phyloP scores from a whole-genome alignment of 2,888 invertebrate species.

The Lasius fuliginosus region DNA sequence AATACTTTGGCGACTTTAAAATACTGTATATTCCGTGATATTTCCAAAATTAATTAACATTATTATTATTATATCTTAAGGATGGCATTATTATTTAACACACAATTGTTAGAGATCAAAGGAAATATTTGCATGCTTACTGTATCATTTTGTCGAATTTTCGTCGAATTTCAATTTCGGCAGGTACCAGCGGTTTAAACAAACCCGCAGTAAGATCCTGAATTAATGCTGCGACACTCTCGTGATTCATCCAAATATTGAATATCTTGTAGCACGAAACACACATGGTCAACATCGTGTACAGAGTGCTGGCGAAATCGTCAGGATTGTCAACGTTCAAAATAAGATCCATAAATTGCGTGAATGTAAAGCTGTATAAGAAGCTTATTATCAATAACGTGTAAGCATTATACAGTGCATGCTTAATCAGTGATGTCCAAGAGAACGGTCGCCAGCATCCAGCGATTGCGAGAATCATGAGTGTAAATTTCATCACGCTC shows the following conservation, averaged over 20 bases:
- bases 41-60: not conserved
- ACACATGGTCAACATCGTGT: constrained; percentile 31
- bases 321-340: constrained; percentile 41
- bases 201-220: constrained; percentile 6
- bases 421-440: constrained; percentile 1
- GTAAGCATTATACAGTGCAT: constrained; percentile 39
- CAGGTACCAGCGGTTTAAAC: not conserved
- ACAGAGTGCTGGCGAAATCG: constrained; percentile 39
- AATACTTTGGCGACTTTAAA: not conserved
- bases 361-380: constrained; percentile 33
- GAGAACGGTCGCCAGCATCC: constrained; percentile 37
- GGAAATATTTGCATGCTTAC: constrained; percentile 4
- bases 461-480: constrained; percentile 8
- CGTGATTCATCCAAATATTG: constrained; percentile 23
- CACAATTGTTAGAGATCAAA: too few relatives aligned
- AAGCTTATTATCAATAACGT: constrained; percentile 39
- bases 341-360: constrained; percentile 44
- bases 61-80: not conserved
- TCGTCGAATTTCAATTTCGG: constrained; percentile 30
- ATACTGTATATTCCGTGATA: not conserved
- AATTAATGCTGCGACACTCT: constrained; percentile 8
- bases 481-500: not conserved
- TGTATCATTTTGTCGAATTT: constrained; percentile 38
- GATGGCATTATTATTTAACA: not conserved
- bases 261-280: constrained; percentile 40